Conservation (phyloP, 37 sponge, comb jelly and placozoan genomes). For the Geodia barretti region DNA sequence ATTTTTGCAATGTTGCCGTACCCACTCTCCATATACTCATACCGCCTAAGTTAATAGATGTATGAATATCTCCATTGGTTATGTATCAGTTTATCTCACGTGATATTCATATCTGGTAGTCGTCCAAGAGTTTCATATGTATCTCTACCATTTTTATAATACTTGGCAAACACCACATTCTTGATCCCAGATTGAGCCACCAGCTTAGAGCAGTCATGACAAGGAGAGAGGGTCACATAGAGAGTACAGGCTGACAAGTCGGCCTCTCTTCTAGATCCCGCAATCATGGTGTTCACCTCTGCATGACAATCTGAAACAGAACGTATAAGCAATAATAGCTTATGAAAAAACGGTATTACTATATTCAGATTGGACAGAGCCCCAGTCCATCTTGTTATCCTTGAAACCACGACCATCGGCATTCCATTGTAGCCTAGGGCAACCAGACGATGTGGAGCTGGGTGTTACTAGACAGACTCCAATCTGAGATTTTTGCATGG, state of each 20-base stretch:
- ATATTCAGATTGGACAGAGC: background rate
- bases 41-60: background rate
- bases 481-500: background rate
- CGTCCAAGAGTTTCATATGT: too few species aligned
- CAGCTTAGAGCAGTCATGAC: background rate
- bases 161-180: background rate
- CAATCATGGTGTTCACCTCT: background rate
- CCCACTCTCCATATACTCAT: background rate
- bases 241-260: background rate
- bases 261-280: background rate
- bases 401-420: background rate
- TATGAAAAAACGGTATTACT: background rate
- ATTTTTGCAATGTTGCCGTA: background rate
- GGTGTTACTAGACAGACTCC: background rate
- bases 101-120: background rate
- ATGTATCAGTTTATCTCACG: background rate
- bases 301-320: background rate
- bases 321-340: background rate
- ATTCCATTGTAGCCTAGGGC: background rate
- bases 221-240: background rate
- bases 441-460: background rate
- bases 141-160: background rate
- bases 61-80: background rate
- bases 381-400: background rate
- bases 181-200: background rate